Evolutionary conservation across 2,113 vertebrate species (phyloP).

Genomic region (Albula glossodonta): DNA sequence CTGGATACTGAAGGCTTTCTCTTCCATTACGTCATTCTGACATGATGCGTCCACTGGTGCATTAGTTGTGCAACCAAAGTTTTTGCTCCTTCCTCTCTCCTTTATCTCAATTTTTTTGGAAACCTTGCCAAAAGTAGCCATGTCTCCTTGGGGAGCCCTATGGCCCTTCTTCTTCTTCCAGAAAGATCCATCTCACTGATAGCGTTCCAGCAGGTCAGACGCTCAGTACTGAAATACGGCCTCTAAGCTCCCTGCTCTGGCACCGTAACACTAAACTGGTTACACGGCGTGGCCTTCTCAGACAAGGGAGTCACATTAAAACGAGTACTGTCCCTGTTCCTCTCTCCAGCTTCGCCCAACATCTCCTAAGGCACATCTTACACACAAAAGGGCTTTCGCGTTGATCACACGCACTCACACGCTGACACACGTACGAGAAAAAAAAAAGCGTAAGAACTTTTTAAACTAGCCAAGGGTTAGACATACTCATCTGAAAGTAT

Average conservation of each 20-base stretch:
- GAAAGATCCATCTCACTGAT: neutral
- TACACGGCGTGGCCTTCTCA: neutral
- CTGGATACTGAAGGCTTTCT: neutral
- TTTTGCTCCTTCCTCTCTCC: slow-evolving; percentile 31
- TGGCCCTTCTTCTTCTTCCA: neutral
- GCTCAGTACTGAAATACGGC: neutral
- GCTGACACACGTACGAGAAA: slow-evolving; percentile 21
- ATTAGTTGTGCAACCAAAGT: neutral
- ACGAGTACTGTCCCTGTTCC: neutral
- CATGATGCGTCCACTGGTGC: neutral
- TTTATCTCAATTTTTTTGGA: neutral
- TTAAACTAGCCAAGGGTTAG: slow-evolving; percentile 41
- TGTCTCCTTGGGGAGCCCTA: neutral
- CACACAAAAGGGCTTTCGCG: too few species aligned
- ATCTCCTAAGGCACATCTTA: neutral
- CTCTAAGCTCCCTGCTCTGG: neutral
- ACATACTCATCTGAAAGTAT: slow-evolving; percentile 58
- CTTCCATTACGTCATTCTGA: slow-evolving; percentile 7
- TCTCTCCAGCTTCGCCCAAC: neutral
- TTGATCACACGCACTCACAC: slow-evolving; percentile 12
- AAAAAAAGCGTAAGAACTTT: slow-evolving; percentile 45
- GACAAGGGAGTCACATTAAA: neutral
- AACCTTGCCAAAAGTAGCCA: too few species aligned
- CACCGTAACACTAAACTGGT: slow-evolving; percentile 5
- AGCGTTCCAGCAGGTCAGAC: neutral